Evolutionary conservation across 2,888 invertebrate species (phyloP).

Genomic region (Chrysina gloriosa): DNA sequence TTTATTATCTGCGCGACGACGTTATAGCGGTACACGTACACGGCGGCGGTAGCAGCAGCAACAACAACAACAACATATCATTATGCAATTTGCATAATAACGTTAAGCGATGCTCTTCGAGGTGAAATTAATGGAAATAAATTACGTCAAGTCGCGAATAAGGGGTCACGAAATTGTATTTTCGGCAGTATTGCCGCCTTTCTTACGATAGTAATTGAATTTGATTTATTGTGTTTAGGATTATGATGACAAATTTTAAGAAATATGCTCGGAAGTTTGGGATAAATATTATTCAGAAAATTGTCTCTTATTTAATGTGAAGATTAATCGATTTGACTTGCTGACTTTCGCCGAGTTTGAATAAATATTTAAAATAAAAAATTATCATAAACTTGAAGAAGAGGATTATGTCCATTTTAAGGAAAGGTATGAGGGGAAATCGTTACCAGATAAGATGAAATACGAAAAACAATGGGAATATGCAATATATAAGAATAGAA

Average conservation of each 20-base stretch:
- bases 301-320: too few relatives aligned
- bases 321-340: too few relatives aligned
- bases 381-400: too few relatives aligned
- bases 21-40: conserved; percentile 9
- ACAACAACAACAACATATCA: conserved; percentile 30
- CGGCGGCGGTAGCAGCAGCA: too few relatives aligned
- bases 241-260: neutral
- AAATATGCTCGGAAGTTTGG: neutral
- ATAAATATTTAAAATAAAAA: too few relatives aligned
- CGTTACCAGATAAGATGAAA: too few relatives aligned
- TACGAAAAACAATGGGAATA: too few relatives aligned
- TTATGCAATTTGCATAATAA: conserved; percentile 23
- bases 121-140: conserved; percentile 8
- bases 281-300: too few relatives aligned
- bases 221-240: neutral
- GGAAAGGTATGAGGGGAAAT: too few relatives aligned
- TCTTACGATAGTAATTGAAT: neutral
- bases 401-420: too few relatives aligned
- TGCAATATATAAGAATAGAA: too few relatives aligned
- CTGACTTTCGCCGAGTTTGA: too few relatives aligned
- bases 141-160: neutral
- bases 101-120: neutral
- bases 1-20: conserved; percentile 5
- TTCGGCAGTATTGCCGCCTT: neutral
- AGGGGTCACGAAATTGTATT: neutral